phyloP scores from a whole-genome alignment of 2,113 vertebrate species.

The Sander lucioperca region DNA sequence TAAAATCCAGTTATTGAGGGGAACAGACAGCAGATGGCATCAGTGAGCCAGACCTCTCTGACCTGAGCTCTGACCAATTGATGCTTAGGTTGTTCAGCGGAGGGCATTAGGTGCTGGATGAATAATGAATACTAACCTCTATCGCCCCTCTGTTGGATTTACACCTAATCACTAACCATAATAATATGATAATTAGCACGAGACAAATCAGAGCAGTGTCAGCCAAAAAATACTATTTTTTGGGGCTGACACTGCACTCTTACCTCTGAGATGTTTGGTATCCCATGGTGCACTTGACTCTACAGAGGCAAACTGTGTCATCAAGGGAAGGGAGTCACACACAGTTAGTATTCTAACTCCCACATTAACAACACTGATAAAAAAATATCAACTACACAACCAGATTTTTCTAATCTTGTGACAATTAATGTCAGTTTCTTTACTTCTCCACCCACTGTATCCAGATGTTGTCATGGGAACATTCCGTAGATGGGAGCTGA shows the following conservation, averaged over 20 bases:
- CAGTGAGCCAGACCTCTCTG: conserved; percentile 35
- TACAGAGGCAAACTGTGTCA: neutral
- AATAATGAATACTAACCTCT: conserved; percentile 36
- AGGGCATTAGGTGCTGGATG: conserved; percentile 2
- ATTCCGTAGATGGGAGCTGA: conserved; percentile 56
- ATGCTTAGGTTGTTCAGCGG: conserved; percentile 11
- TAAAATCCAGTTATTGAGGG: neutral
- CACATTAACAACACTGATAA: neutral
- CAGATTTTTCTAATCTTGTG: conserved; percentile 5
- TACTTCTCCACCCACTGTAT: conserved; percentile 11
- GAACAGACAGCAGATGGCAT: conserved; percentile 77
- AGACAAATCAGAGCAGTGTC: neutral
- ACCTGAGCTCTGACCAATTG: conserved; percentile 25
- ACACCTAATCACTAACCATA: conserved; percentile 29
- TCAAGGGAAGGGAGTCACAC: neutral
- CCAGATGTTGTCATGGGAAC: conserved; percentile 84
- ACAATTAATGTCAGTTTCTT: neutral
- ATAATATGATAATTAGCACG: conserved; percentile 16
- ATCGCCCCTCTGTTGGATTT: conserved; percentile 56
- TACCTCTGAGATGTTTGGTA: neutral
- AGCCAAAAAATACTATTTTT: neutral
- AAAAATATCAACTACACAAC: neutral
- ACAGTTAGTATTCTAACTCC: conserved; percentile 11
- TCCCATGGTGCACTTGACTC: neutral
- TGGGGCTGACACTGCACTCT: neutral